Evolutionary conservation across 2,888 invertebrate species (phyloP), one percentile per base, ranked within the genome.

Genomic region (Muscina levida): DNA sequence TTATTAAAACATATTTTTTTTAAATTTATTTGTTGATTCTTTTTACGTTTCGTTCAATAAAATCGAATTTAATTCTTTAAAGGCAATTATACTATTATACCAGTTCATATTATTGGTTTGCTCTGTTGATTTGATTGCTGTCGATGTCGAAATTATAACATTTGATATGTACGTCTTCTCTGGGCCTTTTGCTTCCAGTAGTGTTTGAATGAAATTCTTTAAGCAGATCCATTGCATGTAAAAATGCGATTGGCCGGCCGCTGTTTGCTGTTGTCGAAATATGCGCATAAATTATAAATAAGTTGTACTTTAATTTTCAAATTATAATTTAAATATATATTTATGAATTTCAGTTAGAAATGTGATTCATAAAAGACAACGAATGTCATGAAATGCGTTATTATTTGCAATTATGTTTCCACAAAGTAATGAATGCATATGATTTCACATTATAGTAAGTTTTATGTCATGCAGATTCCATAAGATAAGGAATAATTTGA

Each of bases 171-270:
- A 37, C 39, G 6, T 19, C n/a, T 26, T 53, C 31, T 48, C 24
- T 51, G 0, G 22, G 19, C 37, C 4, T 42, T 22, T 39, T 72
- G 72, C 44, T 37, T 13, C 22, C 44, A 15, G 65, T 44, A 67
- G 44, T 37, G 62, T 51, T 70, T 77, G 67, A 15, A 19, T 65
- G 68, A n/a, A 74, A 74, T 81, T 75, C 57, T 51, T 51, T 68
- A 53, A 17, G n/a, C n/a, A 62, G 57, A 66, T 44, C 70, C 72
- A 70, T 82, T 83, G 84, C 84, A 83, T 84, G 84, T 77, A 74
- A 75, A 81, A 82, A 79, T 82, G 79, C 83, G 80, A 83, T 83
- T 82, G n/a, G n/a, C n/a, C 70, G 68, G 68, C 65, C 68, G 42
- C 66, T 19, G 59, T 76, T n/a, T 24, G 57, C 57, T 74, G 70